phyloP scores from a whole-genome alignment of 2,888 invertebrate species.

The Chrysopilus asiliformis region DNA sequence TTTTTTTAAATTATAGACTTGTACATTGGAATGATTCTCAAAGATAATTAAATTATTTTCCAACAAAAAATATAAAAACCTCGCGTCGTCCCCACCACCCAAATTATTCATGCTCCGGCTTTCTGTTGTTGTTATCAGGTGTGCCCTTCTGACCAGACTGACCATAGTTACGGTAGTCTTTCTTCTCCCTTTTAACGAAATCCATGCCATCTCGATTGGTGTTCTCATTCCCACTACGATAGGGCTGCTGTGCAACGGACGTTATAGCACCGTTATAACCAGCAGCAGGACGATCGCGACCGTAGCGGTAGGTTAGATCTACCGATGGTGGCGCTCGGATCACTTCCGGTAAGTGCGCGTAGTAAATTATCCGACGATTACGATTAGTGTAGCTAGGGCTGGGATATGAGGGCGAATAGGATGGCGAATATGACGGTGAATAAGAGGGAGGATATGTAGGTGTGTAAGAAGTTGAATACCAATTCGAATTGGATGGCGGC shows the following conservation, averaged over 20 bases:
- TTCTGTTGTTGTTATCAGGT: no score
- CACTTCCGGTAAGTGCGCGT: constrained; percentile 55
- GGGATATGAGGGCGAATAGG: constrained; percentile 7
- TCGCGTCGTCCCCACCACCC: no score
- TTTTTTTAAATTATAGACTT: no score
- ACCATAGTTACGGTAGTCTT: constrained; percentile 19
- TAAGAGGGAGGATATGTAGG: constrained; percentile 21
- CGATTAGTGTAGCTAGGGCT: constrained; percentile 8
- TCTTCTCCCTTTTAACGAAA: constrained; percentile 24
- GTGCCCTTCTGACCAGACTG: no score
- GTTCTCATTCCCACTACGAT: constrained; percentile 11
- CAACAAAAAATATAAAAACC: no score
- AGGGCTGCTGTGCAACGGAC: constrained; percentile 11
- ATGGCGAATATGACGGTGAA: no score
- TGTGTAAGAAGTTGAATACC: no score
- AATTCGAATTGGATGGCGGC: no score
- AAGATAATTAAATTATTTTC: no score
- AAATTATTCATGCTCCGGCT: no score
- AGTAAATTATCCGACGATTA: constrained; percentile 49
- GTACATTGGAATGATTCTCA: no score
- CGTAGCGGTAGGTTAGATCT: constrained; percentile 40
- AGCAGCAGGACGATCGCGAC: constrained; percentile 29
- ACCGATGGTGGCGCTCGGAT: constrained; percentile 47
- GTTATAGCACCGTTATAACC: constrained; percentile 17
- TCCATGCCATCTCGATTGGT: constrained; percentile 16